These are phyloP conservation scores for Falco biarmicus DNA, from an alignment of 2,797 vertebrate species.

Conservation along the genomic window DNA sequence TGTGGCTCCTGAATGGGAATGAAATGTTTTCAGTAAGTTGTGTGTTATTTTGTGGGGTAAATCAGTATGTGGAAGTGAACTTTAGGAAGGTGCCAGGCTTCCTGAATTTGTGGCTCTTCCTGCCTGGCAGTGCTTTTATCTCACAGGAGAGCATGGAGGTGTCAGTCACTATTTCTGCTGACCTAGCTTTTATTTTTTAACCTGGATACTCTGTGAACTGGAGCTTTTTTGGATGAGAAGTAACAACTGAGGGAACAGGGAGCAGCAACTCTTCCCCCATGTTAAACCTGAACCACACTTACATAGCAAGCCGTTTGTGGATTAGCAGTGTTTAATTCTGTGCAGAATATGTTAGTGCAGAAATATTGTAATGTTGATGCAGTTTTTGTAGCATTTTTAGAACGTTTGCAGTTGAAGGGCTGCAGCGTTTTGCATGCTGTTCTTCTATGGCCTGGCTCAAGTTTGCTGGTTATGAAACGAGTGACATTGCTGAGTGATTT, in stretches of 20 bases:
- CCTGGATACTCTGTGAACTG: neutral
- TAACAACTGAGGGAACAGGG: neutral
- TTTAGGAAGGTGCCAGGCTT: neutral
- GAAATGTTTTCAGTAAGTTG: neutral
- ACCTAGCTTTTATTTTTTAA: neutral
- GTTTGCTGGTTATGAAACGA: neutral
- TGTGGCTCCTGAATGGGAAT: neutral
- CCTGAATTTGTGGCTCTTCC: neutral
- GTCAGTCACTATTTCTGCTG: neutral
- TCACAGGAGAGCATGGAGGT: rapidly evolving
- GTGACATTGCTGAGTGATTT: conserved; percentile 3
- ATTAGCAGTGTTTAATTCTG: neutral
- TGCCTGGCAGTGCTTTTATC: rapidly evolving
- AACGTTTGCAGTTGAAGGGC: neutral
- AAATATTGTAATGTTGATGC: neutral
- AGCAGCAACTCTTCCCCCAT: neutral
- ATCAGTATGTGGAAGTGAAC: neutral
- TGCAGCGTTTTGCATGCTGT: neutral
- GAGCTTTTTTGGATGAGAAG: neutral
- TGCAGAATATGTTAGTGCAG: neutral
- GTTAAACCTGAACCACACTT: neutral
- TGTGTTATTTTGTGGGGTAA: neutral
- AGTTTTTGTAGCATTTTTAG: neutral
- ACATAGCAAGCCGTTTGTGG: neutral
- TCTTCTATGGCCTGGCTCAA: neutral